Evolutionary conservation across 2,888 invertebrate species (phyloP), one percentile per base, ranked within the genome.

Genomic region (Sipunculus nudus): DNA sequence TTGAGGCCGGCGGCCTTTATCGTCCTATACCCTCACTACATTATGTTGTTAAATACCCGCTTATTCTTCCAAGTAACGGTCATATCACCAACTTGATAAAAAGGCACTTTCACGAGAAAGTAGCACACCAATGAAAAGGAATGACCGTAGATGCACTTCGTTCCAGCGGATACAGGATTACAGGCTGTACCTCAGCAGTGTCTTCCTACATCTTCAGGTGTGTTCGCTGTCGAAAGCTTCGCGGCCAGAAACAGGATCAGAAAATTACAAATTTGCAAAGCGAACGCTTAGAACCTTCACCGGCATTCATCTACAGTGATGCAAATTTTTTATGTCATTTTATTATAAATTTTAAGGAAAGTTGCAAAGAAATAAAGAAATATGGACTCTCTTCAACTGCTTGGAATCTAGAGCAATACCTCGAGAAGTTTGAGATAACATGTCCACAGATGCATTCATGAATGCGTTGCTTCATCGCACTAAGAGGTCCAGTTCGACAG

Each of bases 291-390:
- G 63, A 63, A 29, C 47, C 68, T 10, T 48, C 53, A 8, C 68
- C 71, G 38, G 69, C 72, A 13, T 75, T 75, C 46, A 66, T 63
- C 1, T 65, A 64, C 46, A 58, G 63, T 54, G 70, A 68, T 10
- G 58, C 72, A 35, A 71, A 75, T 46, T 72, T 65, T 56, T 75
- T 75, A 55, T 73, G 73, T 8, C 73, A 71, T 5, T 74, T 67
- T n/a, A 19, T 53, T 2, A 58, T 68, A 0, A n/a, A n/a, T n/a
- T n/a, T n/a, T n/a, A 74, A 72, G 49, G 50, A 65, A 35, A 69
- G 74, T n/a, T 63, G 73, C 0, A 70, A 66, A 43, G 71, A 69
- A 56, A 13, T 67, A 2, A 74, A 71, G 57, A 53, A 70, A 13
- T 72, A 71, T 65, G 72, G 70, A 3, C 48, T 73, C 39, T 76